Evolutionary conservation across 1,140 invertebrate species (phyloP).

Genomic region (Phymorhynchus buccinoides): DNA sequence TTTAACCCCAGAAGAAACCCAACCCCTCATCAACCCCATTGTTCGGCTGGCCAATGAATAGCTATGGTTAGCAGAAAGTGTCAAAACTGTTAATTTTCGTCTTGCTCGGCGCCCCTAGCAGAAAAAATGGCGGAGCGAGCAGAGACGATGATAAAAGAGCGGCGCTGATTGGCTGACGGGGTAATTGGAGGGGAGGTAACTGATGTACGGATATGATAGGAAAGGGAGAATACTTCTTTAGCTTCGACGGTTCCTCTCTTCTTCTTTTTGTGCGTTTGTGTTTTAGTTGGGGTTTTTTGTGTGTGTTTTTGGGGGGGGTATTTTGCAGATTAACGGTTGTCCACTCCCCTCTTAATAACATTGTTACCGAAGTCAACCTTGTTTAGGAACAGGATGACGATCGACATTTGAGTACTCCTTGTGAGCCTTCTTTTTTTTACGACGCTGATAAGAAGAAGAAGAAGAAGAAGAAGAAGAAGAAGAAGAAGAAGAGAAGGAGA

Average conservation of each 20-base stretch:
- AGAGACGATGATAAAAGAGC: conserved; percentile 2
- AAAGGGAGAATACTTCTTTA: neutral
- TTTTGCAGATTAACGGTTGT: too few species aligned
- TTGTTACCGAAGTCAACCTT: too few species aligned
- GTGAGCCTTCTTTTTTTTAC: too few species aligned
- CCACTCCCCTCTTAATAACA: too few species aligned
- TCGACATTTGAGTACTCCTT: too few species aligned
- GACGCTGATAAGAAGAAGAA: too few species aligned
- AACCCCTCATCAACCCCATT: neutral
- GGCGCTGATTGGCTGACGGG: neutral
- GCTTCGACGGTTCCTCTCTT: neutral
- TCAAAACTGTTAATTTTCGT: neutral
- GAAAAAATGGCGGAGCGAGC: neutral
- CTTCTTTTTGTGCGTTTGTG: too few species aligned
- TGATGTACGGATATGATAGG: neutral
- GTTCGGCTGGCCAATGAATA: neutral
- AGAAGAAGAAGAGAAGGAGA: too few species aligned
- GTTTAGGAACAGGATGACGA: too few species aligned
- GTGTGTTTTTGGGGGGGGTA: too few species aligned
- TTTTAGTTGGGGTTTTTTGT: too few species aligned
- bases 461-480: too few species aligned
- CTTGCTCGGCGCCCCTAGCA: neutral
- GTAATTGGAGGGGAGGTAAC: neutral
- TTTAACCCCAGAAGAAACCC: neutral
- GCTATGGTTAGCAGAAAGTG: conserved; percentile 2